Evolutionary conservation across 2,113 vertebrate species (phyloP), one percentile per base, ranked within the genome.

Genomic region (Mixornis gularis): DNA sequence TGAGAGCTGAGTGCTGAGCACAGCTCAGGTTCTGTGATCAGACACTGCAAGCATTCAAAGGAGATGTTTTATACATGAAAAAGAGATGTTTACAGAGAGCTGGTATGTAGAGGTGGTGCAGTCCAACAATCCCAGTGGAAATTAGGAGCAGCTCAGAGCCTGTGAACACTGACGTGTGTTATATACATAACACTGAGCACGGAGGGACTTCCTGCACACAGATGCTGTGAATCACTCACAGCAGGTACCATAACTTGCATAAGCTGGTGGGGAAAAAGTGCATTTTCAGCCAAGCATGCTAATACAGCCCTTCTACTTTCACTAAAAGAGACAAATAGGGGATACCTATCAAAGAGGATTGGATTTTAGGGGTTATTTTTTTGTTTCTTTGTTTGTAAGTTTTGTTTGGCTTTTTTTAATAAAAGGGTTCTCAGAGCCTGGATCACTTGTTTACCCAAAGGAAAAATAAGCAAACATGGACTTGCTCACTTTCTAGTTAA

Each of bases 111-210:
- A 93, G 71, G 85, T 85, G 91, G 58, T 85, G 70, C 84, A 66
- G 84, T 51, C 91, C 70, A 66, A 51, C 91, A 91, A 52, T 91
- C 81, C 87, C 76, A 9, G 63, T 93, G 87, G 84, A 94, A 87
- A 87, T 89, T 7, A 70, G 78, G 56, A 93, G 63, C 64, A 60
- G 81, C 64, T 87, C 74, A 20, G 71, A 48, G 71, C 71, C 71
- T 92, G 74, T 68, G 85, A 52, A 92, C 44, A 18, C 24, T 91
- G 85, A 38, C 24, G 25, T 6, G 24, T 79, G 59, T 77, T 89
- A 48, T 86, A 52, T 79, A 4, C 13, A 1, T 65, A 69, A 44
- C 51, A 10, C 51, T 59, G 78, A 91, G 86, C 80, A 87, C 32
- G 26, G 69, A 64, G 81, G 58, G 70, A 5, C 59, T 93, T 85